These are phyloP conservation scores for Mungos mungo DNA, from an alignment of 2,113 vertebrate genomes.

Conservation along the genomic window DNA sequence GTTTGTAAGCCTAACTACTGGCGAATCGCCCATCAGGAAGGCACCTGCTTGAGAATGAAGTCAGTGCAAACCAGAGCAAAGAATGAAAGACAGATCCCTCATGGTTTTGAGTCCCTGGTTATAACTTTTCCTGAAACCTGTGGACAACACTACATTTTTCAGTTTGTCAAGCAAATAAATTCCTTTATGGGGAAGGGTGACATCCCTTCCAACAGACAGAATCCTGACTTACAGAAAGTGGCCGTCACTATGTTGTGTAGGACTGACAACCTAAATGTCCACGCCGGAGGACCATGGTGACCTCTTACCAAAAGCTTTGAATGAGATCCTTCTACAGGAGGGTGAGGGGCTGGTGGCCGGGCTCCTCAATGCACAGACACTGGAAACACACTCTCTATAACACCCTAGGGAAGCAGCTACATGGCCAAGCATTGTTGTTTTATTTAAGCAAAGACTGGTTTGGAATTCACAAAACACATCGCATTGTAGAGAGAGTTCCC, in stretches of 20 bases:
- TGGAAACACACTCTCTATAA: not conserved
- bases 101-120: not conserved
- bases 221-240: not conserved
- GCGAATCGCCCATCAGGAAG: not conserved
- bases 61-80: not conserved
- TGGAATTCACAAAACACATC: not conserved
- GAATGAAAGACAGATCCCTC: not conserved
- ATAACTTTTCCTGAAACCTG: not conserved
- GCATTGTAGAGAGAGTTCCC: not conserved
- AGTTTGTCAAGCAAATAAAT: not conserved
- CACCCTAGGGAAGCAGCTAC: not conserved
- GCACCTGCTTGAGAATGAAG: not conserved
- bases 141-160: not conserved
- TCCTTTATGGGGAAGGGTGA: not conserved
- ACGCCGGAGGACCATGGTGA: not conserved
- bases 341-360: not conserved
- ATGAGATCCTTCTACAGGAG: not conserved
- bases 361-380: too few species aligned
- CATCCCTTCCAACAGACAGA: not conserved
- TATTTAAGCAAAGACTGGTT: not conserved
- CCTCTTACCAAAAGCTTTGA: not conserved
- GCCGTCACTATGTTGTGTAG: accelerated
- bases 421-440: not conserved
- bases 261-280: not conserved
- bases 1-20: not conserved